Evolutionary conservation across 37 sponge, comb jelly and placozoan genomes (phyloP), one percentile per base, ranked within the genome.

Genomic region (Agelas oroides): DNA sequence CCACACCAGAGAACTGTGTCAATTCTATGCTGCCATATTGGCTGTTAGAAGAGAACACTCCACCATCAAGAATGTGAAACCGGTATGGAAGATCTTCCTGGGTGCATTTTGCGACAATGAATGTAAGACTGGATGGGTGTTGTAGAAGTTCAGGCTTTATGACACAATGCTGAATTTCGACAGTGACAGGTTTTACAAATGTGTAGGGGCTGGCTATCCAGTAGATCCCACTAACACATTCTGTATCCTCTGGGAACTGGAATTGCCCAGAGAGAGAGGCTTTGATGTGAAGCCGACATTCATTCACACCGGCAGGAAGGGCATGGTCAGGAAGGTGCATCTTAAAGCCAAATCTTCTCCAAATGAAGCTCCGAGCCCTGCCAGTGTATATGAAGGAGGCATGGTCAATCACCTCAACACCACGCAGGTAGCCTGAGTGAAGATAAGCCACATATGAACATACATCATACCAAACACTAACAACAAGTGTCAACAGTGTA

Each of bases 401-500:
- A 12, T 23, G 23, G 25, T 25, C 62, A 61, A 23, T 27, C 3
- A 61, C 25, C 23, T 61, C 62, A 27, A 61, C 62, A 61, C 62
- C 62, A 5, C 62, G 62, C 62, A 61, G 62, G 62, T 46, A 46
- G 46, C 46, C 46, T 46, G n/a, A n/a, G n/a, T n/a, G n/a, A n/a
- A n/a, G n/a, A n/a, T n/a, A n/a, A n/a, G n/a, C n/a, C n/a, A n/a
- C n/a, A n/a, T n/a, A n/a, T n/a, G n/a, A n/a, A n/a, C n/a, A n/a
- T n/a, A n/a, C n/a, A n/a, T n/a, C n/a, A n/a, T n/a, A n/a, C n/a
- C n/a, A n/a, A n/a, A n/a, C n/a, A n/a, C n/a, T n/a, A n/a, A n/a
- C n/a, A n/a, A n/a, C n/a, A n/a, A n/a, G n/a, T n/a, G n/a, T n/a
- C n/a, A n/a, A n/a, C n/a, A n/a, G n/a, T n/a, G n/a, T n/a, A n/a